Conservation (phyloP, 1,140 invertebrate species). For the Lucilia sericata region DNA sequence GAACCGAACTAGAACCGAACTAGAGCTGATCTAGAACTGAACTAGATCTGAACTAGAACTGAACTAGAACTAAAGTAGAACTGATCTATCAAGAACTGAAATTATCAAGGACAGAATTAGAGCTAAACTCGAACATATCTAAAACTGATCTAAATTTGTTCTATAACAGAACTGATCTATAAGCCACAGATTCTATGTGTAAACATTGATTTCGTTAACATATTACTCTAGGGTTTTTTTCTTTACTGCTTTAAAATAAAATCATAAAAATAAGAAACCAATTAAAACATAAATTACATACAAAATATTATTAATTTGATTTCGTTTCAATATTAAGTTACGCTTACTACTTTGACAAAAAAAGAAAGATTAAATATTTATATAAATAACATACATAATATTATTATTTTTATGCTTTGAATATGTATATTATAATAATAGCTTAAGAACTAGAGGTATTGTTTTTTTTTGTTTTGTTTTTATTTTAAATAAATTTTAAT, state of each 20-base stretch:
- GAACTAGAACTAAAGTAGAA: no score
- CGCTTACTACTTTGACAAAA: slow-evolving; percentile 4
- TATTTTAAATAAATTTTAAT: slow-evolving; percentile 30
- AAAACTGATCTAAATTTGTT: no score
- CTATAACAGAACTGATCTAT: no score
- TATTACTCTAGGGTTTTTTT: no score
- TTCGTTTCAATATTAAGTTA: background rate
- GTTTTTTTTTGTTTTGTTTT: background rate
- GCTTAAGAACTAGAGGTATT: slow-evolving; percentile 32
- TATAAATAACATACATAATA: slow-evolving; percentile 22
- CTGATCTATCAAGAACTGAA: no score
- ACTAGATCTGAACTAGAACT: no score
- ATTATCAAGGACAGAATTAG: no score
- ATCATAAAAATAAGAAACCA: background rate
- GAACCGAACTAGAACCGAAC: no score
- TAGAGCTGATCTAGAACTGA: no score
- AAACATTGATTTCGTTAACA: no score
- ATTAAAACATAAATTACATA: background rate
- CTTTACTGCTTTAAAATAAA: background rate
- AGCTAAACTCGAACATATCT: no score
- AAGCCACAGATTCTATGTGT: no score
- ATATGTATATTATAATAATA: background rate
- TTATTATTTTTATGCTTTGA: slow-evolving; percentile 23
- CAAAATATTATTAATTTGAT: background rate
- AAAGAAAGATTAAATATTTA: background rate